Evolutionary conservation across 2,888 invertebrate genomes (phyloP).

Genomic region (Podabrus alpinus): DNA sequence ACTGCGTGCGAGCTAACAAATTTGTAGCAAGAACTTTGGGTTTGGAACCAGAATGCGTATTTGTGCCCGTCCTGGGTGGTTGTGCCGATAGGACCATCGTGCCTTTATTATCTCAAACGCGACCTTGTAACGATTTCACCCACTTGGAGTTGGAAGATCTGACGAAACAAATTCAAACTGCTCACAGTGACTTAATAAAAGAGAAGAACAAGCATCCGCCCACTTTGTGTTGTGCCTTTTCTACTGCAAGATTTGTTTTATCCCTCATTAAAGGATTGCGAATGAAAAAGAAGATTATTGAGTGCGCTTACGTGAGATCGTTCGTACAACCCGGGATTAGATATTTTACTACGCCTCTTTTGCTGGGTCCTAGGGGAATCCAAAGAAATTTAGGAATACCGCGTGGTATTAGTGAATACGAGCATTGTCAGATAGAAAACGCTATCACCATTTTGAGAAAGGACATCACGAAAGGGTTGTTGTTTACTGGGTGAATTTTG

Average conservation of each 20-base stretch:
- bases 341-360: slow-evolving; percentile 49
- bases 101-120: slow-evolving; percentile 75
- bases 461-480: slow-evolving; percentile 48
- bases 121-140: slow-evolving; percentile 54
- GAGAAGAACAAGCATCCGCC: slow-evolving; percentile 64
- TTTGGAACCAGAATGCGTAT: slow-evolving; percentile 66
- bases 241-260: slow-evolving; percentile 64
- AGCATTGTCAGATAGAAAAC: slow-evolving; percentile 49
- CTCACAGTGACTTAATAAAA: slow-evolving; percentile 67
- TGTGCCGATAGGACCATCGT: slow-evolving; percentile 75
- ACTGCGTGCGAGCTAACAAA: slow-evolving; percentile 75
- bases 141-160: slow-evolving; percentile 26
- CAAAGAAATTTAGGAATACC: slow-evolving; percentile 50
- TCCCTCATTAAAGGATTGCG: slow-evolving; percentile 60
- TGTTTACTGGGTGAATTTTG: not conserved
- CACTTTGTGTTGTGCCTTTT: slow-evolving; percentile 67
- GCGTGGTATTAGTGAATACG: slow-evolving; percentile 47
- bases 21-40: slow-evolving; percentile 70
- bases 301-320: slow-evolving; percentile 50
- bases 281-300: slow-evolving; percentile 47
- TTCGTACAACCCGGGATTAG: slow-evolving; percentile 45
- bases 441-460: slow-evolving; percentile 42
- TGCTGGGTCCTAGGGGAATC: slow-evolving; percentile 49
- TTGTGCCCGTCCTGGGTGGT: slow-evolving; percentile 79
- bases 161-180: slow-evolving; percentile 56